Base-by-base conservation (phyloP, 2,113 vertebrate species). In the Chitala chitala region DNA sequence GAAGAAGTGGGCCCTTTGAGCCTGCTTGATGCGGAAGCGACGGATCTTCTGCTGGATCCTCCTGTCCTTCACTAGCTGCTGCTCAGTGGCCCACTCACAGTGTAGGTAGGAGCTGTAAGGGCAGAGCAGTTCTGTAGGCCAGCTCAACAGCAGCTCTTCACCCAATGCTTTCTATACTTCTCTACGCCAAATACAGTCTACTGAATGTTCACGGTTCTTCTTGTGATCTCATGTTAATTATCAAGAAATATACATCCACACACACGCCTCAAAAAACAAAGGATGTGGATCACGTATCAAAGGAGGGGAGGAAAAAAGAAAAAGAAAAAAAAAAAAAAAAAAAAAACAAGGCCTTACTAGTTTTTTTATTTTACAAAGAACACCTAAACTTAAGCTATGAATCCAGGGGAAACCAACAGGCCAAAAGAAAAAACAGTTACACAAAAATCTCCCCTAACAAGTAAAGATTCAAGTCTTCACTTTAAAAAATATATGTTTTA, bases 341-440 rank as follows among this genome's bases (percentile, higher is more conserved):
- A 5, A 50, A 24, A 46, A 55, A 70, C 79, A 4, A 31, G n/a
- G 40, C 90, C 95, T 96, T 93, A 98, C 96, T 98, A 98, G 89
- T 98, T 98, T 89, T 99, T 99, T 84, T 99, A 99, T 88, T 99
- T 99, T 51, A 99, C 97, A 89, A 94, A 99, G 86, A 93, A 99
- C 86, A 98, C 95, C 84, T 99, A 96, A 72, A 86, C 89, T 86
- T 99, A 96, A 36, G 95, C 90, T 76, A 94, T 80, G 56, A 94
- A 88, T 71, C 95, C 96, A 78, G 94, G 84, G 80, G 94, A 92
- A 56, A 96, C 79, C 97, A 98, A 44, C 24, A 36, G 74, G 6
- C 54, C 3, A 78, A 1, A 13, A n/a, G 24, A 31, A 13, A n/a
- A 12, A 61, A 20, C 5, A 63, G n/a, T 48, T 7, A 15, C n/a